Evolutionary conservation across 2,888 invertebrate genomes (phyloP).

Genomic region (Chaetogeoica ovagalla): DNA sequence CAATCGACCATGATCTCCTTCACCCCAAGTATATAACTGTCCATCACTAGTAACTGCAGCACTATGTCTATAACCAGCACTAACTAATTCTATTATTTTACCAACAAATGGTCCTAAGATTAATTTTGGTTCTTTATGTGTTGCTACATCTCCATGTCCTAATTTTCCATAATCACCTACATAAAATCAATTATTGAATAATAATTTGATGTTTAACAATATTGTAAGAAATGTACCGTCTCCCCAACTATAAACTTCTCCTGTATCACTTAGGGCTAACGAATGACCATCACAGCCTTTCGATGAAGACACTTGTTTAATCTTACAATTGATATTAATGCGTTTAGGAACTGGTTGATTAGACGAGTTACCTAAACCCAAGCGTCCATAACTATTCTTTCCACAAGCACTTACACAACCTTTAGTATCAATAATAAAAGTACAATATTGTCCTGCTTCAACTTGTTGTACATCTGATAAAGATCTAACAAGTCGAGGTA

Average conservation of each 20-base stretch:
- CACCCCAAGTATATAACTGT: constrained; percentile 66
- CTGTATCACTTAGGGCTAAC: constrained; percentile 63
- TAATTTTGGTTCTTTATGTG: constrained; percentile 64
- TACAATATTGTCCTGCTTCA: constrained; percentile 70
- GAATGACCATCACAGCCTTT: constrained; percentile 67
- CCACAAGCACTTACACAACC: constrained; percentile 67
- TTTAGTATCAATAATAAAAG: constrained; percentile 66
- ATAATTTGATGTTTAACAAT: neutral
- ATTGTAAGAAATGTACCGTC: constrained; percentile 59
- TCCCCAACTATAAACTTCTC: constrained; percentile 66
- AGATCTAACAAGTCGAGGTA: constrained; percentile 65
- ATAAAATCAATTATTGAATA: constrained; percentile 29
- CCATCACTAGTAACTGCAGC: constrained; percentile 66
- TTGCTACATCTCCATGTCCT: constrained; percentile 64
- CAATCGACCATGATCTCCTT: constrained; percentile 64
- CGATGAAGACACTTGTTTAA: constrained; percentile 64
- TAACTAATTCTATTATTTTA: constrained; percentile 62
- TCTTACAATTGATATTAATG: constrained; percentile 63
- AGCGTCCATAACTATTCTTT: constrained; percentile 67
- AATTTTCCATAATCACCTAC: constrained; percentile 65
- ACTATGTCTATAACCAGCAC: constrained; percentile 66
- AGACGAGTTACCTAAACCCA: constrained; percentile 68
- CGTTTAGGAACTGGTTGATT: constrained; percentile 66
- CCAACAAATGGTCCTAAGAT: constrained; percentile 62
- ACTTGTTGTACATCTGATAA: constrained; percentile 67